Percentiles rank a stretch among this genome's conserved stretches.
Conservation (phyloP, 2,797 vertebrate genomes). For the Brotula barbata region DNA sequence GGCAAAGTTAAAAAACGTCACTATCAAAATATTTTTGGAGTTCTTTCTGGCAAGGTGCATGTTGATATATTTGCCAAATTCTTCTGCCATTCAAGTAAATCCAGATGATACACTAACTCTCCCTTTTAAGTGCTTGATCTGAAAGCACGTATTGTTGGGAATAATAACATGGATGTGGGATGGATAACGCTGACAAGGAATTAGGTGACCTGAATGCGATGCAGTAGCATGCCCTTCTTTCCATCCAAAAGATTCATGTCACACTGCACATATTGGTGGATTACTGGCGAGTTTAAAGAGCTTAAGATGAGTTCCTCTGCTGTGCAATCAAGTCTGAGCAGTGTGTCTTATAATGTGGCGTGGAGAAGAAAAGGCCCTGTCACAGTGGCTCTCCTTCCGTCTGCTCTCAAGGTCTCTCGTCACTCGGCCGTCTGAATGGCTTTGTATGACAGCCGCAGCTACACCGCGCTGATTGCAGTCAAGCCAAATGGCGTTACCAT, state of each 20-base stretch:
- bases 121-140: constrained; percentile 68
- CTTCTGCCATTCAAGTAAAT: constrained; percentile 69
- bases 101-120: constrained; percentile 65
- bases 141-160: constrained; percentile 68
- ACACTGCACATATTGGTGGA: constrained; percentile 77
- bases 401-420: constrained; percentile 74
- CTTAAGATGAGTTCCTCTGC: constrained; percentile 78
- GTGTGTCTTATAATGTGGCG: constrained; percentile 67
- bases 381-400: constrained; percentile 63
- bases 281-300: constrained; percentile 77
- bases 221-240: constrained; percentile 71
- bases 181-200: constrained; percentile 75
- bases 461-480: constrained; percentile 70
- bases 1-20: constrained; percentile 25
- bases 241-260: constrained; percentile 75
- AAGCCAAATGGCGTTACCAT: constrained; percentile 78
- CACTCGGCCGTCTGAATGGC: constrained; percentile 73
- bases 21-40: constrained; percentile 30
- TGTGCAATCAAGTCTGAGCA: constrained; percentile 73
- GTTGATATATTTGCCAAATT: constrained; percentile 55
- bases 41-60: constrained; percentile 37
- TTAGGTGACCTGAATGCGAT: constrained; percentile 74
- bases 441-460: constrained; percentile 70
- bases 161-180: constrained; percentile 69
- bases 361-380: constrained; percentile 71